These are phyloP conservation scores for Holotrichia oblita DNA, from an alignment of 1,140 invertebrate genomes.

Conservation along the genomic window DNA sequence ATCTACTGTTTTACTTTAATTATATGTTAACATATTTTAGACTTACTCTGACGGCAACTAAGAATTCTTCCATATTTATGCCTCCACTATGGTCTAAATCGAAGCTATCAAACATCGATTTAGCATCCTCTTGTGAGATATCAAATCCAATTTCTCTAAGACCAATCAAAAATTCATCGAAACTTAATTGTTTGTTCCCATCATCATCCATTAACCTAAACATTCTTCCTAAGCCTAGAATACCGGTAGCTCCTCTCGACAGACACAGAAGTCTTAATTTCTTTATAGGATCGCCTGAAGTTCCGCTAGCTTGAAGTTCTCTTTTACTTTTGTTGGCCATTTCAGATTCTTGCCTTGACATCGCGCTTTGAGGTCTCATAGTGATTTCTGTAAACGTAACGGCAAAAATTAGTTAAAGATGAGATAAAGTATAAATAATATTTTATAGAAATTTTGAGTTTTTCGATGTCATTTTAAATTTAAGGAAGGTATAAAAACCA, in stretches of 20 bases:
- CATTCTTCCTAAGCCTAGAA: constrained; percentile 87
- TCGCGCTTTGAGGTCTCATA: constrained; percentile 76
- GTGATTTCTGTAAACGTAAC: background rate
- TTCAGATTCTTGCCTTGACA: constrained; percentile 80
- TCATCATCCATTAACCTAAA: constrained; percentile 95
- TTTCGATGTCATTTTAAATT: too few relatives aligned
- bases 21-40: background rate
- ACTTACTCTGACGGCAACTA: constrained; percentile 84
- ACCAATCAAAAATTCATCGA: constrained; percentile 86
- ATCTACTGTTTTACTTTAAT: too few relatives aligned
- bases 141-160: constrained; percentile 83
- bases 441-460: too few relatives aligned
- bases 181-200: constrained; percentile 82
- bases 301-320: constrained; percentile 65
- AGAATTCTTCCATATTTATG: constrained; percentile 90
- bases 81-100: constrained; percentile 86
- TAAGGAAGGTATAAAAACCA: too few relatives aligned
- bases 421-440: too few relatives aligned
- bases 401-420: too few relatives aligned
- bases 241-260: constrained; percentile 85
- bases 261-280: constrained; percentile 86
- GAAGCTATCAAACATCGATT: constrained; percentile 77
- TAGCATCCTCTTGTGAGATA: constrained; percentile 72
- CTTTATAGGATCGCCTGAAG: constrained; percentile 82
- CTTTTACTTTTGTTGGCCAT: constrained; percentile 74